These are phyloP conservation scores for Drosophila anceps DNA, from an alignment of 2,888 invertebrate species.

Conservation along the genomic window DNA sequence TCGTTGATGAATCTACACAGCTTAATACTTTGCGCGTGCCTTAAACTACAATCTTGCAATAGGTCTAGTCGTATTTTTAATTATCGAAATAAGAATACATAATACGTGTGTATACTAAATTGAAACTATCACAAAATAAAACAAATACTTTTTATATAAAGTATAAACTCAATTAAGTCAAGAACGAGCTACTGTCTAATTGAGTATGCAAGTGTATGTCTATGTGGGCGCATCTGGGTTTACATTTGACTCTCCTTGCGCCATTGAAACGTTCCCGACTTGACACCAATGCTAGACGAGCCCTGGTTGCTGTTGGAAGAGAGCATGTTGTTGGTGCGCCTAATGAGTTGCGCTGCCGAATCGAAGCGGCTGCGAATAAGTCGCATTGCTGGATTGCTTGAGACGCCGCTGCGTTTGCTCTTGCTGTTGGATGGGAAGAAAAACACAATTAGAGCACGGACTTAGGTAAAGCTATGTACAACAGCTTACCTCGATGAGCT, in stretches of 20 bases:
- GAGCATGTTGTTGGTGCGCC: slow-evolving; percentile 85
- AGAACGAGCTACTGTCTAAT: slow-evolving; percentile 43
- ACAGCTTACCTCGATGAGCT: slow-evolving; percentile 83
- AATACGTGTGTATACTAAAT: slow-evolving; percentile 68
- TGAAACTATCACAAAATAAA: slow-evolving; percentile 80
- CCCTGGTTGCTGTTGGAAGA: slow-evolving; percentile 85
- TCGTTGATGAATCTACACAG: slow-evolving; percentile 45
- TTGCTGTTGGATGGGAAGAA: slow-evolving; percentile 82
- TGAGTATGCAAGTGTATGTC: slow-evolving; percentile 47
- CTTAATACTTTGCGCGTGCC: slow-evolving; percentile 72
- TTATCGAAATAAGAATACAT: slow-evolving; percentile 52
- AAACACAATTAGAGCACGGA: neutral
- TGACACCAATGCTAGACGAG: slow-evolving; percentile 86
- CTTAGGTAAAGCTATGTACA: no score
- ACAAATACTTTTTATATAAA: slow-evolving; percentile 72
- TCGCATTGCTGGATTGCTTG: slow-evolving; percentile 94
- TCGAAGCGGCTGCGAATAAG: slow-evolving; percentile 87
- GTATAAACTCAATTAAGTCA: slow-evolving; percentile 61
- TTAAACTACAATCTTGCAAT: slow-evolving; percentile 61
- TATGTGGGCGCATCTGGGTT: slow-evolving; percentile 46
- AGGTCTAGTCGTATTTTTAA: slow-evolving; percentile 49
- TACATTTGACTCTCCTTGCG: slow-evolving; percentile 86
- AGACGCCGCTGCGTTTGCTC: slow-evolving; percentile 93
- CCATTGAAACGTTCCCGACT: slow-evolving; percentile 86
- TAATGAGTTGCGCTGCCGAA: slow-evolving; percentile 85